Conservation (phyloP, 1,140 invertebrate species). For the Saccostrea glomerata region DNA sequence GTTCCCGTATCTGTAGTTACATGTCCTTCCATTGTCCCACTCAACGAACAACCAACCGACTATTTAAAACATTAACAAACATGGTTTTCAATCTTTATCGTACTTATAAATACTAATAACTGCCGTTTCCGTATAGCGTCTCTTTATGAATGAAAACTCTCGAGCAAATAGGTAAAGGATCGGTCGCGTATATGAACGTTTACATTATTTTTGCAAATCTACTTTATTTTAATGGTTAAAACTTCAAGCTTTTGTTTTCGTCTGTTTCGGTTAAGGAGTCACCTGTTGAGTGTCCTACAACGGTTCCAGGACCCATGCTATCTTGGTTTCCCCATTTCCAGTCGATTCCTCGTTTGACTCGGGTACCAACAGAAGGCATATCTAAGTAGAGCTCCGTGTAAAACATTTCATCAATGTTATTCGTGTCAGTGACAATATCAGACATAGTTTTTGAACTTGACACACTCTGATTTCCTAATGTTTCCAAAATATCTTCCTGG, state of each 20-base stretch:
- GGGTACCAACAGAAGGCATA: not conserved
- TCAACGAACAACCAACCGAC: not conserved
- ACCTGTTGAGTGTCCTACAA: constrained; percentile 44
- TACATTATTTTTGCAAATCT: too few species aligned
- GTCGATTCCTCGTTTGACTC: constrained; percentile 44
- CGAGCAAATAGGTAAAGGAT: too few species aligned
- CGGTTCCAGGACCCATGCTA: constrained; percentile 44
- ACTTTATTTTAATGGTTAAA: too few species aligned
- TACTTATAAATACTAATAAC: too few species aligned
- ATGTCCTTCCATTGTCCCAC: not conserved
- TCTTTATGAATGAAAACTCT: too few species aligned
- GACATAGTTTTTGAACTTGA: not conserved
- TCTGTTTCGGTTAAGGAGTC: too few species aligned
- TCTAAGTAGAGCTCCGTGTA: not conserved
- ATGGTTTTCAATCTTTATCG: too few species aligned
- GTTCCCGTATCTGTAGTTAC: not conserved
- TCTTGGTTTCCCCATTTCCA: constrained; percentile 56
- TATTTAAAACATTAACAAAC: not conserved
- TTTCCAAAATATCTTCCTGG: constrained; percentile 4
- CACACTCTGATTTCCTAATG: too few species aligned
- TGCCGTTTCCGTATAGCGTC: too few species aligned
- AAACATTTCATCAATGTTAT: not conserved
- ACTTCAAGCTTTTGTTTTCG: too few species aligned
- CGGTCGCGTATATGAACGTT: too few species aligned
- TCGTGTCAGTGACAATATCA: not conserved